These are phyloP conservation scores for Hippocampus comes DNA, from an alignment of 2,113 vertebrate species.

Conservation along the genomic window DNA sequence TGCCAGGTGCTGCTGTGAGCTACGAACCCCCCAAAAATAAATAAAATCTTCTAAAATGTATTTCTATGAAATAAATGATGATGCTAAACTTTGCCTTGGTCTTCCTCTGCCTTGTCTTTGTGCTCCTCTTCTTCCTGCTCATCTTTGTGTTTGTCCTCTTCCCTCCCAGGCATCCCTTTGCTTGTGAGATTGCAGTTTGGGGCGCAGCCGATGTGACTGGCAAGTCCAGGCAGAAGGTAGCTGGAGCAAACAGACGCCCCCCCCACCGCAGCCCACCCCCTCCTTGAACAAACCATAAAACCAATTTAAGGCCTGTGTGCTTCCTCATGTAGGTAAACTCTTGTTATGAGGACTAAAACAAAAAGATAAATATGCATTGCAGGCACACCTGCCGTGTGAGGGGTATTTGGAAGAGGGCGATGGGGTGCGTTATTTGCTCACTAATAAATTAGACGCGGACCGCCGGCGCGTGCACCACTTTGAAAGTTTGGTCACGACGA, in stretches of 20 bases:
- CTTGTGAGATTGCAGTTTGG: constrained; percentile 59
- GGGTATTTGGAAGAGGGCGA: constrained; percentile 30
- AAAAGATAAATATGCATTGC: constrained; percentile 56
- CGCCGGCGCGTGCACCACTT: constrained; percentile 41
- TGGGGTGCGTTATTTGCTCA: constrained; percentile 1
- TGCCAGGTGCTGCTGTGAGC: background rate
- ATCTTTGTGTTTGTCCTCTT: constrained; percentile 57
- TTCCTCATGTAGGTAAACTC: constrained; percentile 59
- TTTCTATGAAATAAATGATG: background rate
- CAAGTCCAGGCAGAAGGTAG: constrained; percentile 61
- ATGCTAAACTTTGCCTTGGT: background rate
- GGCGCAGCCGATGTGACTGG: constrained; percentile 50
- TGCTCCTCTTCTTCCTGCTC: constrained; percentile 3
- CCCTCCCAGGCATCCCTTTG: constrained; percentile 49
- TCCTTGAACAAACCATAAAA: constrained; percentile 61
- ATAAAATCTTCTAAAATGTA: background rate
- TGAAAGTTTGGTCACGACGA: constrained; percentile 60
- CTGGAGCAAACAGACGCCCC: constrained; percentile 55
- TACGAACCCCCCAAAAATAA: background rate
- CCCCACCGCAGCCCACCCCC: background rate
- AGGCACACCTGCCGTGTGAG: constrained; percentile 50
- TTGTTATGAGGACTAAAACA: constrained; percentile 50
- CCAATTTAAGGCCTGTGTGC: constrained; percentile 67
- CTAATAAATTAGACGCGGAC: constrained; percentile 54
- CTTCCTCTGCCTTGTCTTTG: constrained; percentile 13